Base-by-base conservation (phyloP, 64 coral and sea anemone genomes). In the Pachyseris speciosa region DNA sequence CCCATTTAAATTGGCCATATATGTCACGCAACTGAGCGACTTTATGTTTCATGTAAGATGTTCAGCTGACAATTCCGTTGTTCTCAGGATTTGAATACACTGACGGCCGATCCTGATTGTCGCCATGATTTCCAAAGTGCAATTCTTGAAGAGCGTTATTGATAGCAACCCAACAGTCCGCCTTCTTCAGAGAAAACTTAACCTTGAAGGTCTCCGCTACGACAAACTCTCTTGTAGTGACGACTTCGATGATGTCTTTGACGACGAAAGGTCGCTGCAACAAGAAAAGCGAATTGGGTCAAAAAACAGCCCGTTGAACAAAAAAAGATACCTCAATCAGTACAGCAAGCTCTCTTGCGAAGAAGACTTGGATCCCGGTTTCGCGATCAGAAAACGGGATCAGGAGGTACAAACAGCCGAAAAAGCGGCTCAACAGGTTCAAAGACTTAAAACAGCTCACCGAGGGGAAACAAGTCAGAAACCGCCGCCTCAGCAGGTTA, bases 71-170 rank as follows among this genome's bases (percentile, higher is more conserved):
- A n/a, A n/a, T n/a, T n/a, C n/a, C n/a, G n/a, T n/a, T n/a, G n/a
- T n/a, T n/a, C n/a, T n/a, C n/a, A n/a, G n/a, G n/a, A n/a, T n/a
- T n/a, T n/a, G n/a, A n/a, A 39, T 6, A 32, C 33, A 4, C 8
- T 22, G 39, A 74, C 2, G 20, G 8, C 3, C 24, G 16, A 9
- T n/a, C n/a, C n/a, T n/a, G 22, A 12, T 44, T 25, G 24, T 13
- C 8, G 50, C 26, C 24, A 80, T 80, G 49, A 37, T 9, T 37
- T 80, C 75, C 28, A 80, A 80, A 80, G 75, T 58, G 49, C 75
- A 80, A 13, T 6, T 80, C 30, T 31, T 80, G 15, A 58, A 37
- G 10, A 51, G 31, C 32, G 31, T 29, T 32, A n/a, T 80, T 16
- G 75, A 58, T 7, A n/a, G 17, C n/a, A 29, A 80, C 30, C 45